A percentile compares a stretch with the other conserved stretches of the same genome.
phyloP scores from a whole-genome alignment of 2,888 invertebrate species.

The Idaea straminata region DNA sequence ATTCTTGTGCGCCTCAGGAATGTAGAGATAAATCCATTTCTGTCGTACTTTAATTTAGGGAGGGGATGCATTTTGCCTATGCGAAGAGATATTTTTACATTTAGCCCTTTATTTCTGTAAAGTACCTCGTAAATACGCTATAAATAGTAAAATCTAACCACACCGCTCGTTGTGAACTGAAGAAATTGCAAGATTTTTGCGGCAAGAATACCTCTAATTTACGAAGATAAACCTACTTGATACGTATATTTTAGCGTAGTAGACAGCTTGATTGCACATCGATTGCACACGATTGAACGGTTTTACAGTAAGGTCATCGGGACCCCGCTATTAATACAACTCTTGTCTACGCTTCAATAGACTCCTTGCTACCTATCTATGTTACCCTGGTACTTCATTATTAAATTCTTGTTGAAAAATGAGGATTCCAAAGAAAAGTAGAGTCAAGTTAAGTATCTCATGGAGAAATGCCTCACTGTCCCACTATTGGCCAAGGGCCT shows the following conservation, averaged over 20 bases:
- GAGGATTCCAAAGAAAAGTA: not conserved
- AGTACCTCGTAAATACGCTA: conserved; percentile 2
- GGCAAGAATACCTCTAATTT: not conserved
- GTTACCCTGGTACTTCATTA: conserved; percentile 20
- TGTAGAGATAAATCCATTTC: conserved; percentile 45
- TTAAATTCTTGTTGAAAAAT: not conserved
- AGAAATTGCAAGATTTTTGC: not conserved
- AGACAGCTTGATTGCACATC: conserved; percentile 57
- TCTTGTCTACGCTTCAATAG: conserved; percentile 39
- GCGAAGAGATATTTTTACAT: conserved; percentile 71
- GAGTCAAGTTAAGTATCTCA: not conserved
- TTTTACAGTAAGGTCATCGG: conserved; percentile 63
- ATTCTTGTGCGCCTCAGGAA: conserved; percentile 12
- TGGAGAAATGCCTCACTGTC: not conserved
- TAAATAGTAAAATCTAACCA: conserved; percentile 2
- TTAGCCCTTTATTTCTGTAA: conserved; percentile 24
- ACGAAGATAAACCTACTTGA: not conserved
- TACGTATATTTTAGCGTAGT: conserved; percentile 8
- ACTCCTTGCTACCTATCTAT: conserved; percentile 28
- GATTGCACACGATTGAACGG: conserved; percentile 68
- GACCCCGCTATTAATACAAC: conserved; percentile 59
- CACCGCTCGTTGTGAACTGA: conserved; percentile 7
- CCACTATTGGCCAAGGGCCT: not conserved
- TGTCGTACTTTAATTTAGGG: conserved; percentile 70
- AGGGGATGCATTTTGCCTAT: conserved; percentile 77